These are phyloP conservation scores for Thymelicus acteon DNA, from an alignment of 2,888 invertebrate genomes.

Conservation along the genomic window DNA sequence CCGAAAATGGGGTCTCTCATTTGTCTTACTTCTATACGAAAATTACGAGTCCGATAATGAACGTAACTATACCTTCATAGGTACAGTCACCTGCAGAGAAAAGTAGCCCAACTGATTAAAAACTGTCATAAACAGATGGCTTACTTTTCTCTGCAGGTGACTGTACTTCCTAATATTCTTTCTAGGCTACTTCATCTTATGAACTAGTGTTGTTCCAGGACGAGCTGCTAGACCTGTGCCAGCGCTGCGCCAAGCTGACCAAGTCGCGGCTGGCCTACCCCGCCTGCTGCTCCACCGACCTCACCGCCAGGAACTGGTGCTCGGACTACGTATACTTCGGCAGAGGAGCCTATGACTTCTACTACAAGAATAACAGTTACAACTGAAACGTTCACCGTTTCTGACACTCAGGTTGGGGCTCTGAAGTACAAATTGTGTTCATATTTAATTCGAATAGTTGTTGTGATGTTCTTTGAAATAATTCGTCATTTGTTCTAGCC, in stretches of 20 bases:
- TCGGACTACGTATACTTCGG: slow-evolving; percentile 85
- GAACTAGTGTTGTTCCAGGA: slow-evolving; percentile 62
- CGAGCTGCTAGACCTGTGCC: slow-evolving; percentile 83
- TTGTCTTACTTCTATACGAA: too few species aligned
- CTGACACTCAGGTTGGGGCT: neutral
- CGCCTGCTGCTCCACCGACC: slow-evolving; percentile 84
- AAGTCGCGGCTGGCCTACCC: slow-evolving; percentile 84
- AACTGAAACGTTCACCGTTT: neutral
- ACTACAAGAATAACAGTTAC: slow-evolving; percentile 39
- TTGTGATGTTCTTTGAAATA: too few species aligned
- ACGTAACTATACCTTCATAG: too few species aligned
- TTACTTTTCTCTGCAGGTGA: too few species aligned
- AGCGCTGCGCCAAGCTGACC: slow-evolving; percentile 86
- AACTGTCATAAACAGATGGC: too few species aligned
- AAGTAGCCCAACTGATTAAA: too few species aligned
- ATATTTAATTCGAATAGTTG: slow-evolving; percentile 9
- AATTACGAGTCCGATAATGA: too few species aligned
- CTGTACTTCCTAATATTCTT: too few species aligned
- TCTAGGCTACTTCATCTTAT: too few species aligned
- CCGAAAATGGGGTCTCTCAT: too few species aligned
- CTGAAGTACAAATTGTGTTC: slow-evolving; percentile 23
- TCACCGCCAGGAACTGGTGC: slow-evolving; percentile 85
- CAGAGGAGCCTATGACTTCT: slow-evolving; percentile 67
- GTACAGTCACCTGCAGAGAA: too few species aligned
- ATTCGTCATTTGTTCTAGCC: too few species aligned